Evolutionary conservation across 2,888 invertebrate genomes (phyloP).

Genomic region (Rhynchonema sp.): DNA sequence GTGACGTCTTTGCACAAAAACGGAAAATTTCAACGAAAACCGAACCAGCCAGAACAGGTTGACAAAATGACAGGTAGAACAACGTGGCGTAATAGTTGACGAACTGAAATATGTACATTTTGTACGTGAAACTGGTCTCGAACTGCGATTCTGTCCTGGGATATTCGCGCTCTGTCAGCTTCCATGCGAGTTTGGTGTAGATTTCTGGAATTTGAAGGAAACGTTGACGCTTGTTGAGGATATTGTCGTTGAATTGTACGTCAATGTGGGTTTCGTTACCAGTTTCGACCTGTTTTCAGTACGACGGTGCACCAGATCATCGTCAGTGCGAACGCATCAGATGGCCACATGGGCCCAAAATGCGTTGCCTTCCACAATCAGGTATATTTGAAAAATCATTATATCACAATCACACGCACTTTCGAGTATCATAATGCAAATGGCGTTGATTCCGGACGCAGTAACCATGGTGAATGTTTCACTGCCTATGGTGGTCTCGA

Average conservation of each 20-base stretch:
- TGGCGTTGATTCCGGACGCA: conserved; percentile 75
- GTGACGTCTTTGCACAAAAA: neutral
- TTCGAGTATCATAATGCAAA: conserved; percentile 74
- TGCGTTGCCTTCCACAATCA: too few relatives aligned
- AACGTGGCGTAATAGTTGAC: conserved; percentile 91
- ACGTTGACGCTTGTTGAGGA: too few relatives aligned
- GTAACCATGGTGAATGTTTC: conserved; percentile 57
- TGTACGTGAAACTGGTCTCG: conserved; percentile 73
- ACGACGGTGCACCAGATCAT: too few relatives aligned
- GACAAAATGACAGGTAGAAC: conserved; percentile 82
- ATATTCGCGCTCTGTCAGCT: conserved; percentile 6
- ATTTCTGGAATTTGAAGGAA: neutral
- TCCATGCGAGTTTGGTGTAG: conserved; percentile 6
- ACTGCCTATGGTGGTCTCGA: neutral
- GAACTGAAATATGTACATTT: conserved; percentile 71
- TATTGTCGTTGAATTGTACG: too few relatives aligned
- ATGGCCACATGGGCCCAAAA: too few relatives aligned
- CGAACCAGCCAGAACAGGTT: neutral
- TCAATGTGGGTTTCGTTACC: too few relatives aligned
- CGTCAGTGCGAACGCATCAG: too few relatives aligned
- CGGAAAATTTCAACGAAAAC: neutral
- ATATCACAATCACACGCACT: conserved; percentile 32
- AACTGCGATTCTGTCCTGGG: conserved; percentile 75
- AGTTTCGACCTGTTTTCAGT: too few relatives aligned
- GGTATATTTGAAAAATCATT: too few relatives aligned